These are phyloP conservation scores for Nettapus auritus DNA, from an alignment of 2,113 vertebrate genomes.

Conservation along the genomic window DNA sequence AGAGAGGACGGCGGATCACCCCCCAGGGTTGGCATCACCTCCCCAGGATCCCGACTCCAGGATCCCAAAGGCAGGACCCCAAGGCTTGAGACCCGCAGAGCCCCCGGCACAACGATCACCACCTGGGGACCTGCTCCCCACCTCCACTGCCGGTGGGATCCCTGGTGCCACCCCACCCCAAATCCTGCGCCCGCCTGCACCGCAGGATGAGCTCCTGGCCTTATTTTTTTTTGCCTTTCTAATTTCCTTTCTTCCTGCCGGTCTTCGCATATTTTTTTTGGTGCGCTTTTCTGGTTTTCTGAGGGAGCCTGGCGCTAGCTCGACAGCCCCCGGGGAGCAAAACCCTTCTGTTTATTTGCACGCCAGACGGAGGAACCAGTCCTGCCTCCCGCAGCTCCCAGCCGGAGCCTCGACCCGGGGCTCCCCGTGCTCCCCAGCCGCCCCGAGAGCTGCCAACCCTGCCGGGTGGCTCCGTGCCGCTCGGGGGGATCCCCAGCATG, in stretches of 20 bases:
- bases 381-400: conserved; percentile 54
- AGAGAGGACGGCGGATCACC: neutral
- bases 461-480: neutral
- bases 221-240: conserved; percentile 42
- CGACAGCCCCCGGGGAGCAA: conserved; percentile 14
- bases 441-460: conserved; percentile 36
- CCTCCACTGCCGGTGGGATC: fast-evolving
- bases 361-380: conserved; percentile 70
- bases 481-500: fast-evolving
- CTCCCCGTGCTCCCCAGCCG: neutral
- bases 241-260: conserved; percentile 43
- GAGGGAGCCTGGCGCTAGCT: neutral
- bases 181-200: neutral
- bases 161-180: neutral
- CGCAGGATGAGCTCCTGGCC: conserved; percentile 28
- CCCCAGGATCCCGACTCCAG: neutral
- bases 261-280: conserved; percentile 16
- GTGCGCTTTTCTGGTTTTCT: conserved; percentile 38
- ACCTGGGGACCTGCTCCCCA: neutral
- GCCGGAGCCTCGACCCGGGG: neutral
- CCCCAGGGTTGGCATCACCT: neutral
- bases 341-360: conserved; percentile 56
- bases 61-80: neutral
- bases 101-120: neutral
- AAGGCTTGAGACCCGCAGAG: neutral